Base-by-base conservation (phyloP, 2,113 vertebrate genomes). In the Aepyceros melampus region DNA sequence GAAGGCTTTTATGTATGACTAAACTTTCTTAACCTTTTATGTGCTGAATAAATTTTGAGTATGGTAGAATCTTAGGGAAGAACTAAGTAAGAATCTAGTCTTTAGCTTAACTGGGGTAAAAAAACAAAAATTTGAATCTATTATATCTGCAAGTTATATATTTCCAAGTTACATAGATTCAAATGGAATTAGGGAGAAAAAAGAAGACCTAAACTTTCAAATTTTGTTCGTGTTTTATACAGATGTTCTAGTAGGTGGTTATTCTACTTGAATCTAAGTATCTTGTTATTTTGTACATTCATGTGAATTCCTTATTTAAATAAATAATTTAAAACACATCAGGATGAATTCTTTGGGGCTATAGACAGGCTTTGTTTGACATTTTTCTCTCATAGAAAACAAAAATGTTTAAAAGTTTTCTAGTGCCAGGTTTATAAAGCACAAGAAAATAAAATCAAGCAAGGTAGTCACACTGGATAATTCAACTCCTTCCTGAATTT, bases 261-360 rank as follows among this genome's bases (percentile, higher is more conserved):
- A 47, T 53, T 94, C 27, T 95, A 85, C 87, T 93, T 95, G 49
- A 98, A 97, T 81, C 29, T 94, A 90, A 94, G 17, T 0, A 95
- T 23, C 7, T 98, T 96, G 23, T 17, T 97, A 97, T 94, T 96
- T 98, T 16, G 97, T 43, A 84, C n/a, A 95, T 89, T 36, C 85
- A 5, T 43, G 62, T 87, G 1, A 53, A 31, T 89, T 95, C 31
- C 36, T 82, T 21, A 31, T 96, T 90, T 95, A 95, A 55, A 94
- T 96, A 97, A 33, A 58, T 47, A 29, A 56, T 74, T 94, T 97
- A 97, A 97, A 97, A 87, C n/a, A 94, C 55, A 93, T 6, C 49
- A 1, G 5, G 84, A 92, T 95, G 5, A 88, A 92, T 2, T 90
- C 33, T 94, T 78, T 78, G 78, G 43, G 49, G 16, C 49, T 88